Evolutionary conservation across 2,113 vertebrate genomes (phyloP).

Genomic region (Coryphaenoides rupestris): DNA sequence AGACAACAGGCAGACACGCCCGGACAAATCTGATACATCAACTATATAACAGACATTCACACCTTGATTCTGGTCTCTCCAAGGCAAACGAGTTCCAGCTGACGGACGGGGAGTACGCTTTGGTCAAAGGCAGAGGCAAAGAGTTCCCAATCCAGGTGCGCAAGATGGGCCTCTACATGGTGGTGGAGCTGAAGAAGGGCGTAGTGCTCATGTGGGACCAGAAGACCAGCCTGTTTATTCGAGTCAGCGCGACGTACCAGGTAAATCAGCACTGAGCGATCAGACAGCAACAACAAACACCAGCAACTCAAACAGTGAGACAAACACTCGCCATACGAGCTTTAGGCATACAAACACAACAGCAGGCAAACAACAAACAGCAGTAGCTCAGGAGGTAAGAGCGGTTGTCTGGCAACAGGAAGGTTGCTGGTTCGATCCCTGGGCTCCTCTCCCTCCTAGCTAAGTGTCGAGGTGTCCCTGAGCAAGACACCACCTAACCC

Average conservation of each 20-base stretch:
- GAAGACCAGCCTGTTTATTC: slow-evolving; percentile 88
- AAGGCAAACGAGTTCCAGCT: slow-evolving; percentile 85
- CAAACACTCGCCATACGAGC: neutral
- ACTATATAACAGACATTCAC: neutral
- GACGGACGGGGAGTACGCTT: slow-evolving; percentile 73
- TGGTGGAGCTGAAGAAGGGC: slow-evolving; percentile 76
- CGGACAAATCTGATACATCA: neutral
- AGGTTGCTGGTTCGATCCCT: no score
- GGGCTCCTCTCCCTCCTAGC: no score
- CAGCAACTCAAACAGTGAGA: neutral
- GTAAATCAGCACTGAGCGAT: slow-evolving; percentile 62
- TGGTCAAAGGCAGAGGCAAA: slow-evolving; percentile 63
- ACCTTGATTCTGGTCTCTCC: neutral
- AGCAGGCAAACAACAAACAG: neutral
- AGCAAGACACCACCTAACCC: no score
- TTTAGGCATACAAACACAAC: neutral
- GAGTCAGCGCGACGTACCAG: slow-evolving; percentile 78
- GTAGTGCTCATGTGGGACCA: slow-evolving; percentile 88
- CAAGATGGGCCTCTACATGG: slow-evolving; percentile 85
- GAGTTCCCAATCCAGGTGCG: slow-evolving; percentile 71
- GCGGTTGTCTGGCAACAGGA: no score
- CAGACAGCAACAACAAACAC: neutral
- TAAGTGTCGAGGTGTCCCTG: no score
- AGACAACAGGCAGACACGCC: no score
- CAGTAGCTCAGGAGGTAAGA: no score